Percentiles rank a stretch among this genome's conserved stretches.
phyloP scores from a whole-genome alignment of 2,113 vertebrate genomes.

The Chelonoidis abingdonii region DNA sequence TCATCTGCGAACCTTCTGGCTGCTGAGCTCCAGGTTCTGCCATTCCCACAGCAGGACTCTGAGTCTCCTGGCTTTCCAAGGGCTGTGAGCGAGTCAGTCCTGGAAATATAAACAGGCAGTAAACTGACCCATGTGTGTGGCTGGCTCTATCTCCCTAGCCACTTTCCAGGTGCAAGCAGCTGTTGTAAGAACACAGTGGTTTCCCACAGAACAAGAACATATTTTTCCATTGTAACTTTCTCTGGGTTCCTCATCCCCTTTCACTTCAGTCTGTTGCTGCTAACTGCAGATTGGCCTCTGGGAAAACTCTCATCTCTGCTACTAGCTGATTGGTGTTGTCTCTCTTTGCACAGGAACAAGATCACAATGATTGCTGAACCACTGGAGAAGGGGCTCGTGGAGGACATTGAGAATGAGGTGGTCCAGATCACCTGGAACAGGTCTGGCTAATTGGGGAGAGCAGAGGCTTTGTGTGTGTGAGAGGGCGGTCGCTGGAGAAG shows the following conservation, averaged over 20 bases:
- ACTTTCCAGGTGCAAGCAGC: background rate
- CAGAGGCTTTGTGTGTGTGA: background rate
- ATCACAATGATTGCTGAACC: slow-evolving; percentile 99
- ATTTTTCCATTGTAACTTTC: accelerated
- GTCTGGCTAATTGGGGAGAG: slow-evolving; percentile 59
- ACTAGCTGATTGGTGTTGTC: background rate
- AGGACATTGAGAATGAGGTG: slow-evolving; percentile 99
- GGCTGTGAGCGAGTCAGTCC: background rate
- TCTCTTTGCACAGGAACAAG: slow-evolving; percentile 89
- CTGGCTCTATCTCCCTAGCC: background rate
- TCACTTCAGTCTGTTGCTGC: background rate
- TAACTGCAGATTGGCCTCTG: background rate
- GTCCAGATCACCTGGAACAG: slow-evolving; percentile 99
- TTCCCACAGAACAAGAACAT: background rate
- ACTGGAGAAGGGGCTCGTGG: slow-evolving; percentile 95
- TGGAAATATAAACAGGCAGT: background rate
- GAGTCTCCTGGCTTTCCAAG: background rate
- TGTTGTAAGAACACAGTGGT: background rate
- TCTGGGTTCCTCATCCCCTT: background rate
- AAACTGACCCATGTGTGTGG: background rate
- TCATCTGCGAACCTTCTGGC: background rate
- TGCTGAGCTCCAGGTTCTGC: background rate
- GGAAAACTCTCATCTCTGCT: background rate
- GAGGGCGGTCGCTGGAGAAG: slow-evolving; percentile 37
- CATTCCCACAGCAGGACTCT: background rate